Conservation (phyloP, 2,797 vertebrate species). For the Periophthalmus magnuspinnatus region DNA sequence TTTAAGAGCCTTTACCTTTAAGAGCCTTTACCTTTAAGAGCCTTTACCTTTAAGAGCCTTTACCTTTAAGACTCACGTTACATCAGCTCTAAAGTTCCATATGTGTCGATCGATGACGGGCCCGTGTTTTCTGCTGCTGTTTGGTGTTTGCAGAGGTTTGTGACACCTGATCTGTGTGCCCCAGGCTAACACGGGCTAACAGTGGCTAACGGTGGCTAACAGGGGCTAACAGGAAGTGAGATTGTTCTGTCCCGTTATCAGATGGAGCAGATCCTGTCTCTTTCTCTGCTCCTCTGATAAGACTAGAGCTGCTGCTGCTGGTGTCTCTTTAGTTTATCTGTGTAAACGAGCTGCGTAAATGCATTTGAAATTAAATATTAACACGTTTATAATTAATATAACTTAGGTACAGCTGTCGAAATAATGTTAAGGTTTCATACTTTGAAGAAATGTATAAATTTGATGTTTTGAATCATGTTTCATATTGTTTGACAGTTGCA, state of each 20-base stretch:
- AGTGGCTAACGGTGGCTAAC: constrained; percentile 55
- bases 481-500: too few relatives aligned
- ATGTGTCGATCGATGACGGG: constrained; percentile 58
- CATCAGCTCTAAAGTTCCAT: background rate
- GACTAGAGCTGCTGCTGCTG: constrained; percentile 15
- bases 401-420: background rate
- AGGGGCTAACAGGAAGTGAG: constrained; percentile 64
- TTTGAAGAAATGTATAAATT: background rate
- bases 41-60: too few relatives aligned
- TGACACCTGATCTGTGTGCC: constrained; percentile 63
- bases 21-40: too few relatives aligned
- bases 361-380: background rate
- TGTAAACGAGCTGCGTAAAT: background rate
- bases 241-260: constrained; percentile 42
- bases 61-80: too few relatives aligned
- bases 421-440: background rate
- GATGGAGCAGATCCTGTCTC: constrained; percentile 52
- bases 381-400: background rate
- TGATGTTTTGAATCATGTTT: background rate
- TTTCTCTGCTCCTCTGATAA: constrained; percentile 46
- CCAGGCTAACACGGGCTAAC: constrained; percentile 48
- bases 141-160: constrained; percentile 39
- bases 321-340: constrained; percentile 30
- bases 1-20: too few relatives aligned
- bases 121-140: constrained; percentile 28